Evolutionary conservation across 2,113 vertebrate species (phyloP), one percentile per base, ranked within the genome.

Genomic region (Morone chrysops): DNA sequence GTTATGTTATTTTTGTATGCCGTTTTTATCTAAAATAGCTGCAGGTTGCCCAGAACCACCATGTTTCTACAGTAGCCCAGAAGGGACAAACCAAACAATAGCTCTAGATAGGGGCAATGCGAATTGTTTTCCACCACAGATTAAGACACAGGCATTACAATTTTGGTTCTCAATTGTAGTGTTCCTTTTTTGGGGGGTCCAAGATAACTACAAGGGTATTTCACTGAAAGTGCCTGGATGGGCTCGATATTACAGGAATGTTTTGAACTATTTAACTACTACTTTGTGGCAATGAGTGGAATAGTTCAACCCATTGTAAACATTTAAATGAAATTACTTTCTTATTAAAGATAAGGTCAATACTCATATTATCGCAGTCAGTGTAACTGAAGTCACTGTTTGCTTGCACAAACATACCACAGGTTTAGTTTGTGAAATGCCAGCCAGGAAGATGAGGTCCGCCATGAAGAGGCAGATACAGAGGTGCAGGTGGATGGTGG

Each of bases 401-500:
- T 50, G 69, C 86, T 92, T 81, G 0, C 9, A 83, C 50, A 3
- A 40, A 71, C 85, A 2, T 83, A 94, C 93, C 93, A 79, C 79
- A 8, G 90, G 90, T 78, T 85, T 8, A 6, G 92, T 86, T 2
- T 92, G 92, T 54, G 94, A 93, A n/a, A 96, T 91, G 54, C 96
- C 96, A 0, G 87, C 86, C 84, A 97, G 93, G 90, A 97, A 98
- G 91, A 97, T 36, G 70, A 95, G 79, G 62, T 97, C 92, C 9
- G 95, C 97, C 17, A 96, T 50, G 71, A 97, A 97, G 84, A 98
- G 97, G 83, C 95, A 96, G 83, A 97, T 17, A 50, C 96, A 97
- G 40, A 97, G 95, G 82, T 97, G 96, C 20, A 97, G 94, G 91
- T 97, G 97, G 90, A 98, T 95, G 54, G 96, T 97, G 90, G 95